Percentiles rank a stretch among this genome's conserved stretches.
phyloP scores from a whole-genome alignment of 2,113 vertebrate species.

The Chamaetylas fuelleborni region DNA sequence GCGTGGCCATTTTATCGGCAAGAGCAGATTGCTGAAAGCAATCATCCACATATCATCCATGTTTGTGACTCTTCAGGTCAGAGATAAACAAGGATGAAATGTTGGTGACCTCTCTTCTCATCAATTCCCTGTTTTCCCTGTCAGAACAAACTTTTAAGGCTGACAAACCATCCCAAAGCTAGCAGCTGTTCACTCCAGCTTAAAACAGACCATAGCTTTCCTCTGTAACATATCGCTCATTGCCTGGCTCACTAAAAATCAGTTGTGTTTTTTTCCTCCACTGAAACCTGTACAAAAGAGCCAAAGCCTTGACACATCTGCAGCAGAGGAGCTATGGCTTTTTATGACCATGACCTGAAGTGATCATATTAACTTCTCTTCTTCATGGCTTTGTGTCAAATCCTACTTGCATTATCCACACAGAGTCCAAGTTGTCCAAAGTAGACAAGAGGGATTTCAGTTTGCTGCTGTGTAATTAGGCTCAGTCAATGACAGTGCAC shows the following conservation, averaged over 20 bases:
- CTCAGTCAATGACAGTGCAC: background rate
- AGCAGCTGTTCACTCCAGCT: background rate
- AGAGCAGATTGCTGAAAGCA: background rate
- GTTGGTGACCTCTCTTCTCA: background rate
- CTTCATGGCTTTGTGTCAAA: background rate
- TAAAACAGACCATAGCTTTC: background rate
- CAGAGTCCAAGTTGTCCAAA: background rate
- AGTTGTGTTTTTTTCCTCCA: background rate
- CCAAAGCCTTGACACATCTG: slow-evolving; percentile 2
- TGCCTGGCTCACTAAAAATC: background rate
- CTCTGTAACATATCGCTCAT: background rate
- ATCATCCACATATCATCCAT: background rate
- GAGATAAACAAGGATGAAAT: background rate
- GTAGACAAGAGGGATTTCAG: background rate
- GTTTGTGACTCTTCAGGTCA: background rate
- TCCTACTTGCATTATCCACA: background rate
- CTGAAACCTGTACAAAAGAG: slow-evolving; percentile 8
- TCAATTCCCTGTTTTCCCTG: background rate
- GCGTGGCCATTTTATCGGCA: background rate
- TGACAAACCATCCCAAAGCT: background rate
- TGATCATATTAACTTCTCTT: background rate
- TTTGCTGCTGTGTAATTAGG: background rate
- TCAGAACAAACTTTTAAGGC: background rate
- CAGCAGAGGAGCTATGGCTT: background rate
- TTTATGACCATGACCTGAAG: slow-evolving; percentile 32